These are phyloP conservation scores for Pterobdella sp. DNA, from an alignment of 2,888 invertebrate genomes.

Conservation along the genomic window DNA sequence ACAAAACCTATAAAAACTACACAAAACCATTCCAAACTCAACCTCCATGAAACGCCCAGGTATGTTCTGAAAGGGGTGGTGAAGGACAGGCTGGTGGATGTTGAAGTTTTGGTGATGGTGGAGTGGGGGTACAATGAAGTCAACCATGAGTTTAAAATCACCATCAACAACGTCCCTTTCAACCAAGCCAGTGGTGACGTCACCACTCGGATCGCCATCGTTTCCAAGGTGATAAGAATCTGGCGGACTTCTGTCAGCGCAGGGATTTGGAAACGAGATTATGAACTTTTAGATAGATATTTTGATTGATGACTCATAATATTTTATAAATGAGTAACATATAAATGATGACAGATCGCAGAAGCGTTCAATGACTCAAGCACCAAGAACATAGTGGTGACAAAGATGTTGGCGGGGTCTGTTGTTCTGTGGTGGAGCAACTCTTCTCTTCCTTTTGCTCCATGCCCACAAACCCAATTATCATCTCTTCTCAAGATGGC, in stretches of 20 bases:
- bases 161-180: constrained; percentile 54
- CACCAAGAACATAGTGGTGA: constrained; percentile 65
- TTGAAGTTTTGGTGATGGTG: constrained; percentile 64
- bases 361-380: constrained; percentile 68
- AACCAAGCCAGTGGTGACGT: constrained; percentile 65
- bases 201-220: constrained; percentile 69
- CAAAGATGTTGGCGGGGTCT: constrained; percentile 62
- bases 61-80: constrained; percentile 74
- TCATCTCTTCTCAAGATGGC: constrained; percentile 58
- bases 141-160: constrained; percentile 46
- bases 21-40: constrained; percentile 70
- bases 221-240: constrained; percentile 51
- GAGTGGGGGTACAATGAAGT: constrained; percentile 51
- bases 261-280: too few relatives aligned
- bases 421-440: constrained; percentile 65
- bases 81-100: constrained; percentile 66
- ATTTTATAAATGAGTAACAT: too few relatives aligned
- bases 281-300: too few relatives aligned
- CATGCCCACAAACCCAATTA: constrained; percentile 71
- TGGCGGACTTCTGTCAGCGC: too few relatives aligned
- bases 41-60: constrained; percentile 67
- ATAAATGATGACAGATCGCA: constrained; percentile 57
- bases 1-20: too few relatives aligned
- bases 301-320: too few relatives aligned
- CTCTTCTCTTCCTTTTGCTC: constrained; percentile 68